phyloP scores from a whole-genome alignment of 2,113 vertebrate species.

The Nasalis larvatus region DNA sequence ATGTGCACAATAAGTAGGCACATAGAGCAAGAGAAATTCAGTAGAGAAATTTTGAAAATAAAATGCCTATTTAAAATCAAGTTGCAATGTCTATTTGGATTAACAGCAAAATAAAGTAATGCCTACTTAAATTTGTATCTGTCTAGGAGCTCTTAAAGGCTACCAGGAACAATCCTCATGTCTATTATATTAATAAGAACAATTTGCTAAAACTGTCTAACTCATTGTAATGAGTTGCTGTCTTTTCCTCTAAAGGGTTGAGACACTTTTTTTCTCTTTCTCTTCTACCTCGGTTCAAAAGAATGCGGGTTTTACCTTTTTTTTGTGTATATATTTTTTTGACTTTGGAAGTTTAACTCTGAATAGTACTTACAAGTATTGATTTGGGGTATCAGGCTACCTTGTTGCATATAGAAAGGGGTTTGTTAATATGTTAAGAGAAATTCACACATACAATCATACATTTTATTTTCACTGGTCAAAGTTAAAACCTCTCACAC shows the following conservation, averaged over 20 bases:
- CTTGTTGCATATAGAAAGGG: background rate
- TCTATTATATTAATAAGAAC: background rate
- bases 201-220: background rate
- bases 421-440: constrained; percentile 13
- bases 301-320: background rate
- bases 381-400: background rate
- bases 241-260: background rate
- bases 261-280: background rate
- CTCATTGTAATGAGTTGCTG: background rate
- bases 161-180: background rate
- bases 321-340: no score
- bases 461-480: constrained; percentile 54
- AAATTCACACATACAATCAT: constrained; percentile 17
- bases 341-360: background rate
- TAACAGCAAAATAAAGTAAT: background rate
- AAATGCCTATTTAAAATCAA: constrained; percentile 51
- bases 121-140: background rate
- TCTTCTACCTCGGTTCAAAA: background rate
- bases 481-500: constrained; percentile 36
- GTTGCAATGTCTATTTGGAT: constrained; percentile 39
- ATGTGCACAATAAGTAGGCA: constrained; percentile 32
- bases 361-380: background rate
- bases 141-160: background rate
- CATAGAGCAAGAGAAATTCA: constrained; percentile 28
- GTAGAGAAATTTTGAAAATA: constrained; percentile 33